Evolutionary conservation across 2,113 vertebrate species (phyloP), one percentile per base, ranked within the genome.

Genomic region (Hassar affinis): DNA sequence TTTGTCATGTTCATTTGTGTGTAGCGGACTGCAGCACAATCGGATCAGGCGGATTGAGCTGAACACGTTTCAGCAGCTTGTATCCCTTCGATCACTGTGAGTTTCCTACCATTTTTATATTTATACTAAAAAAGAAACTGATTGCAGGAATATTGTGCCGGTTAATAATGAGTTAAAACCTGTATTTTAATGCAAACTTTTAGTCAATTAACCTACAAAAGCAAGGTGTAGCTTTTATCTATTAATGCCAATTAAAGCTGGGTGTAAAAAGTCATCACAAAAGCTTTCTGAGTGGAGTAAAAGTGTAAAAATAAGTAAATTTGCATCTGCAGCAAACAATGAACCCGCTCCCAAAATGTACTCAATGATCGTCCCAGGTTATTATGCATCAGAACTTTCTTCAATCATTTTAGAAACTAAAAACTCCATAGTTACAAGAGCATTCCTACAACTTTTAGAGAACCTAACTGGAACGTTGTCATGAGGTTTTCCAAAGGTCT

Each of bases 21-120:
- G 90, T 92, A 99, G 97, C 1, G 95, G 95, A 71, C 95, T 99
- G 76, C 96, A 97, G 89, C 95, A 98, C 90, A 99, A 99, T 91
- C 93, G 90, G 84, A 96, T 99, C 91, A 93, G 88, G 8, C 94
- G 94, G 90, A 94, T 99, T 7, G 87, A 95, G 90, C 94, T 92
- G 15, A 94, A 94, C 86, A 98, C 96, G 81, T 99, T 99, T 78
- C 89, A 94, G 89, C 96, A 98, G 91, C 95, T 99, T 69, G 22
- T 87, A 86, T 94, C 94, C 75, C 93, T 99, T 25, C 94, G 94
- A 83, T 91, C 94, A 79, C 93, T 99, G 97, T 97, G 91, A 97
- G 97, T 95, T 79, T 79, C 15, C 76, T 35, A 35, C 27, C 35
- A 45, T 27, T 57, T 57, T 56, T 77, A 62, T 2, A 51, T 57